These are phyloP conservation scores for Orthosia gothica DNA, from an alignment of 2,888 invertebrate genomes.

Conservation along the genomic window DNA sequence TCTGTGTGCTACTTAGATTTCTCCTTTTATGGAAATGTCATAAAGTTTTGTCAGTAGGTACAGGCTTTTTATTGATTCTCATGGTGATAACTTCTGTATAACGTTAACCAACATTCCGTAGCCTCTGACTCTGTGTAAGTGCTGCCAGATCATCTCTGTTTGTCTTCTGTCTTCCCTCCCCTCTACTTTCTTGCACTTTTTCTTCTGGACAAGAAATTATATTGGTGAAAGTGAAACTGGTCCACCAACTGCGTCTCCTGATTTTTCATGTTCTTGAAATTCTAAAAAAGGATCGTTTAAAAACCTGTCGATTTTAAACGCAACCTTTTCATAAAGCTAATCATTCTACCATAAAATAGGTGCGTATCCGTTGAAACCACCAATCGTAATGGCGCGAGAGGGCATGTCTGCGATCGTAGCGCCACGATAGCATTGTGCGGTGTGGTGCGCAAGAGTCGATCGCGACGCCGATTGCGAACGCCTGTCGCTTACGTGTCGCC, in stretches of 20 bases:
- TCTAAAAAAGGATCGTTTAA: not conserved
- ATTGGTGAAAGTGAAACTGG: not conserved
- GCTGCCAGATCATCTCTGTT: no score
- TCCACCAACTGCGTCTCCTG: fast-evolving
- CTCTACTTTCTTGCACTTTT: not conserved
- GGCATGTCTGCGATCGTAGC: constrained; percentile 88
- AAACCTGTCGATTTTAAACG: constrained; percentile 46
- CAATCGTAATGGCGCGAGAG: constrained; percentile 89
- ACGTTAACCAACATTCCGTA: not conserved
- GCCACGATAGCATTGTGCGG: constrained; percentile 90
- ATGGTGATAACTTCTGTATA: not conserved
- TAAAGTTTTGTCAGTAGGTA: constrained; percentile 18
- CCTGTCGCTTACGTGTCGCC: constrained; percentile 91
- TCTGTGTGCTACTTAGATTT: constrained; percentile 13
- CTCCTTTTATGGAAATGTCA: constrained; percentile 37
- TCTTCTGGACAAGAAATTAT: not conserved
- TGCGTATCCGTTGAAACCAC: constrained; percentile 82
- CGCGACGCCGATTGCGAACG: constrained; percentile 87
- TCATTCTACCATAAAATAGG: constrained; percentile 82
- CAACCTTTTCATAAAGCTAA: constrained; percentile 81
- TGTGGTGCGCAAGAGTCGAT: constrained; percentile 85
- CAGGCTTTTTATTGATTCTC: constrained; percentile 26
- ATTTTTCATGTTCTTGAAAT: not conserved
- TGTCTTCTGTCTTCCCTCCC: not conserved
- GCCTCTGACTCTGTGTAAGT: not conserved